Base-by-base conservation (phyloP, 2,888 invertebrate species). In the Thereva nobilitata region DNA sequence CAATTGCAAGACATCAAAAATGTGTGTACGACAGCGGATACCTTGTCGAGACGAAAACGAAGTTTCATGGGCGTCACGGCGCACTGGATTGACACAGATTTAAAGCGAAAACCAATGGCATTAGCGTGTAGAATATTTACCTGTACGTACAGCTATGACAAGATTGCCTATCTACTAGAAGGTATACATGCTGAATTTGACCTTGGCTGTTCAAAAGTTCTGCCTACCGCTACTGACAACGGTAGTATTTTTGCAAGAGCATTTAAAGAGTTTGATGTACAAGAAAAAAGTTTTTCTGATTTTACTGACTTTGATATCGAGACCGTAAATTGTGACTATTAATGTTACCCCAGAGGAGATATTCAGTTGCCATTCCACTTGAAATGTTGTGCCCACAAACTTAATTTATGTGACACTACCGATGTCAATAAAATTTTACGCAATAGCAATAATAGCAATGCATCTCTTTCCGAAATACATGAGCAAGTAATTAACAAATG, bases 151-250 rank as follows among this genome's bases (percentile, higher is more conserved):
- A 45, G n/a, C n/a, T 45, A 9, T 9, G 45, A 45, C 7, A 6
- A 45, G 7, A 45, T 45, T 6, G n/a, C 3, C 9, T 6, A n/a
- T 9, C n/a, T 45, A n/a, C n/a, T 45, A n/a, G 2, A 45, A 45
- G 2, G 45, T 9, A 45, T 45, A 9, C 45, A 45, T 3, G 45
- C 3, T 45, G 45, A 45, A 45, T 45, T 9, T 45, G 45, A 45
- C 10, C n/a, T 45, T 1, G 45, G 1, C 45, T 9, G 7, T 10
- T 9, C 7, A 6, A 45, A 3, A 45, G n/a, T 45, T 7, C 4
- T 45, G 10, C n/a, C 45, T 45, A 45, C 45, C 4, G 45, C 10
- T 45, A 45, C 45, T 9, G 45, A 45, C 45, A n/a, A n/a, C n/a
- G n/a, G n/a, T n/a, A 45, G n/a, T 45, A 45, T 10, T 9, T 45